Evolutionary conservation across 2,888 invertebrate species (phyloP).

Genomic region (Sminthurides aquaticus): DNA sequence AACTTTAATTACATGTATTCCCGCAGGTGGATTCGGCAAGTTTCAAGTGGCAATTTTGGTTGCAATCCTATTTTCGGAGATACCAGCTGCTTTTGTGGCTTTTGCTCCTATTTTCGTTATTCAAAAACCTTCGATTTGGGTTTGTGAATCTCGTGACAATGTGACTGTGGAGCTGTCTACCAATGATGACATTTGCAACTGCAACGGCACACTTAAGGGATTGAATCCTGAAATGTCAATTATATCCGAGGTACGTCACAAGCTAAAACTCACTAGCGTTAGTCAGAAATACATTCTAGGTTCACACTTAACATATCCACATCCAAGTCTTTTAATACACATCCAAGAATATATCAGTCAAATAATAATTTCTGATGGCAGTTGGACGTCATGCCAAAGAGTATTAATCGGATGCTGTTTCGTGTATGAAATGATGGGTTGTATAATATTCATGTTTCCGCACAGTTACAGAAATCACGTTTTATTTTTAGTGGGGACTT

Average conservation of each 20-base stretch:
- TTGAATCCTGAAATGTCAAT: slow-evolving; percentile 10
- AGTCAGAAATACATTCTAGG: too few species aligned
- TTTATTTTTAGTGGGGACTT: slow-evolving; percentile 28
- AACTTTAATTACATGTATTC: neutral
- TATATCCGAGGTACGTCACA: slow-evolving; percentile 22
- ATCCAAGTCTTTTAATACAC: too few species aligned
- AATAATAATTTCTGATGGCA: too few species aligned
- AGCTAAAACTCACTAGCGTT: too few species aligned
- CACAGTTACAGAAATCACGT: too few species aligned
- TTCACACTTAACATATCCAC: too few species aligned
- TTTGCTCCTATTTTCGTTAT: slow-evolving; percentile 32
- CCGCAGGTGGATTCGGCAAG: slow-evolving; percentile 27
- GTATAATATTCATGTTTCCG: too few species aligned
- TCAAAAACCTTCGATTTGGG: slow-evolving; percentile 19
- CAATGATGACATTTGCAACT: slow-evolving; percentile 11
- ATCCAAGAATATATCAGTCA: too few species aligned
- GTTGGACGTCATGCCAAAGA: too few species aligned
- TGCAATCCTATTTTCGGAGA: slow-evolving; percentile 25
- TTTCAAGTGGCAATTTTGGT: slow-evolving; percentile 26
- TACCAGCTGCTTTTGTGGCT: slow-evolving; percentile 34
- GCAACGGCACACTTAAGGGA: slow-evolving; percentile 13
- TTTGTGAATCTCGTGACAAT: slow-evolving; percentile 9
- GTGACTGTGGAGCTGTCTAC: slow-evolving; percentile 2
- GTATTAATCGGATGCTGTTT: too few species aligned
- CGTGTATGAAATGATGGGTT: too few species aligned